Base-by-base conservation (phyloP, 2,888 invertebrate species). In the Galerucella nymphaeae region DNA sequence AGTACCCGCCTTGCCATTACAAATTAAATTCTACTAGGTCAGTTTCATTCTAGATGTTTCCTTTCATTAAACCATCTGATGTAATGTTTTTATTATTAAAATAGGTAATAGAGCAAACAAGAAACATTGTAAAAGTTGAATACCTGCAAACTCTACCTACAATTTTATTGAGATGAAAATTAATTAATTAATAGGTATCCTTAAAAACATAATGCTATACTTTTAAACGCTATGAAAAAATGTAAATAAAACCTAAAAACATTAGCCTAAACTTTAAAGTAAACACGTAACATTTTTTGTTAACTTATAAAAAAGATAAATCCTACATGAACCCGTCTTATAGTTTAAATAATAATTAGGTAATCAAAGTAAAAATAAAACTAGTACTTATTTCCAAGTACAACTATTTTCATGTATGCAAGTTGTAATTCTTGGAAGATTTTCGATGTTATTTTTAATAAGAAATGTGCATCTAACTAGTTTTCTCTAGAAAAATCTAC, bases 11-110 rank as follows among this genome's bases (percentile, higher is more conserved):
- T 66, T 57, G 11, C 65, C 53, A 57, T 66, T 20, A 38, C 41
- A 66, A 66, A 65, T 55, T 53, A 50, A 53, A 65, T 57, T 66
- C 55, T n/a, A 41, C 66, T 57, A 66, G 66, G 66, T 66, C 66
- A 66, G 66, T 66, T 50, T 57, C 53, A 53, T 50, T 65, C 38
- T 50, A 65, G 23, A 53, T 23, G n/a, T 65, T 64, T 53, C 50
- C 65, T 62, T 69, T 62, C 62, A 62, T 63, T 50, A 50, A 38
- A 30, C 18, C 9, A 59, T 59, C 59, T 59, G 59, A 59, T 59
- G 59, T 38, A 59, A 59, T 38, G 38, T 59, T 59, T 59, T 38
- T 23, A 38, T 59, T 53, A 53, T 59, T 53, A 53, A 53, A 53
- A 16, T 16, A n/a, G n/a, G n/a, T n/a, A n/a, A 53, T 53, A 53